Evolutionary conservation across 2,113 vertebrate species (phyloP), one percentile per base, ranked within the genome.

Genomic region (Himantopus leucocephalus): DNA sequence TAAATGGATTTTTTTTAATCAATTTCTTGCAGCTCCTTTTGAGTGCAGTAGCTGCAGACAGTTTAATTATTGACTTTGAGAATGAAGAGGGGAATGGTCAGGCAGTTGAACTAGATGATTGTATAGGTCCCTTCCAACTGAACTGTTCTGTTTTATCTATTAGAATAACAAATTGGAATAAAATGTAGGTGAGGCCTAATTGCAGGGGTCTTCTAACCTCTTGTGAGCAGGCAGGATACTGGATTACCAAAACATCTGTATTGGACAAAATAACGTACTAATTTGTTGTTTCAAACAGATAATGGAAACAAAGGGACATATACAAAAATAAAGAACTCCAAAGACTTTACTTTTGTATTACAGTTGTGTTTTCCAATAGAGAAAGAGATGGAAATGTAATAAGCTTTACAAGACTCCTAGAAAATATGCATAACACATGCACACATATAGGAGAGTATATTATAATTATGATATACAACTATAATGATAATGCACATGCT

Each of bases 1-100:
- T 78, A 41, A 59, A 53, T 9, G 5, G 9, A 62, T 6, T 53
- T 26, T 52, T 58, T 50, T 0, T 0, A 77, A 39, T 34, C 10
- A 53, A 47, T 62, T 53, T 62, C 12, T 55, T 67, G 10, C 43
- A 29, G 11, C 4, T 88, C 15, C 50, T 66, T 85, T 63, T 7
- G 5, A 66, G 17, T 29, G 66, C 6, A 63, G 23, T 8, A 72
- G n/a, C 17, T 55, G 35, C 37, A 67, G 53, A 50, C 93, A 71
- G 14, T n/a, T 8, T 12, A 55, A n/a, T 13, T 53, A 26, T 4
- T 77, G 37, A 58, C 45, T 78, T 24, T 10, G 9, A 77, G 22
- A 78, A 90, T 23, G 10, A 55, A 78, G 22, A 26, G 12, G 23
- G 12, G n/a, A 64, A 74, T 3, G 3, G 20, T 34, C 58, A 90